A percentile compares a stretch with the other conserved stretches of the same genome.
phyloP scores from a whole-genome alignment of 1,140 invertebrate species.

The Palaemon carinicauda region DNA sequence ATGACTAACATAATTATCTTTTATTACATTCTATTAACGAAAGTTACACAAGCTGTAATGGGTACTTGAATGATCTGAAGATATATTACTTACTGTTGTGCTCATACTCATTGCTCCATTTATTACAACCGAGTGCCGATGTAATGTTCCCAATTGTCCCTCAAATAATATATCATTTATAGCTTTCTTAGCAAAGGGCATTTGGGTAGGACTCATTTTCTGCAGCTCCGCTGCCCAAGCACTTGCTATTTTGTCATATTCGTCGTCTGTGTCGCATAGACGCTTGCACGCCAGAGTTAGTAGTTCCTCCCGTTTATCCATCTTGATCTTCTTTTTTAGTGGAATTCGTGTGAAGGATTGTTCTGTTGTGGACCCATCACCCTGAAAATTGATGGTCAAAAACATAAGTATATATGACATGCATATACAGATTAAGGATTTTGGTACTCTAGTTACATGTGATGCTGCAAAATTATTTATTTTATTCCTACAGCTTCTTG shows the following conservation, averaged over 20 bases:
- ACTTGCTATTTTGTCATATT: constrained; percentile 35
- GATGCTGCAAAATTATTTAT: neutral
- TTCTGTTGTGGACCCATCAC: too few species aligned
- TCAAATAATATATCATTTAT: constrained; percentile 37
- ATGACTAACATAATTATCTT: constrained; percentile 28
- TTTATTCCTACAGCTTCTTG: constrained; percentile 44
- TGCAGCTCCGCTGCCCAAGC: constrained; percentile 25
- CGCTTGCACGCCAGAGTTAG: too few species aligned
- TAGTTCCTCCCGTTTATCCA: too few species aligned
- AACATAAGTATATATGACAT: neutral
- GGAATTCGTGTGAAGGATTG: too few species aligned
- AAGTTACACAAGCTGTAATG: constrained; percentile 29
- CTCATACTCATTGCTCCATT: constrained; percentile 30
- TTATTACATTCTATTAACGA: constrained; percentile 19
- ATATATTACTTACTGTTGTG: neutral
- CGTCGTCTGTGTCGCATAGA: constrained; percentile 7
- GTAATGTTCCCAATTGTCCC: too few species aligned
- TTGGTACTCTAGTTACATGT: constrained; percentile 10
- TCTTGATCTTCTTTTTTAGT: too few species aligned
- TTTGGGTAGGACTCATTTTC: constrained; percentile 33
- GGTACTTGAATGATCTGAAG: neutral
- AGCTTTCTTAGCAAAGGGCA: constrained; percentile 27
- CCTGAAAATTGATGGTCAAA: too few species aligned
- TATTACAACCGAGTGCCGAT: constrained; percentile 25
- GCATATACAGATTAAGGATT: neutral